Percentiles rank a stretch among this genome's conserved stretches.
phyloP scores from a whole-genome alignment of 2,888 invertebrate genomes.

The Rhaphigaster nebulosa region DNA sequence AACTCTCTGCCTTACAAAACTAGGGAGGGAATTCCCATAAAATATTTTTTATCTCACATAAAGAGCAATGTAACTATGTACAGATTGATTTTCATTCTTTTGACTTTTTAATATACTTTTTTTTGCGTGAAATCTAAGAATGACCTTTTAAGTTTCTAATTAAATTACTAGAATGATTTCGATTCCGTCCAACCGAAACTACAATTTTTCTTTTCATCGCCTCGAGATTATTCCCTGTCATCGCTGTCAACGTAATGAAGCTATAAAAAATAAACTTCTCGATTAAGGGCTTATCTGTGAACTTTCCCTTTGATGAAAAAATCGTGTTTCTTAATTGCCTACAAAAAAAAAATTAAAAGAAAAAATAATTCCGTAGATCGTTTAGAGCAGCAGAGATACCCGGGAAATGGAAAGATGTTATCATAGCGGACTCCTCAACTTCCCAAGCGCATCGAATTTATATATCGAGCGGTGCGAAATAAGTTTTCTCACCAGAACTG shows the following conservation, averaged over 20 bases:
- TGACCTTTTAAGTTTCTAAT: not conserved
- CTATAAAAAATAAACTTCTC: not conserved
- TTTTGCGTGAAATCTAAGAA: not conserved
- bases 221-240: not conserved
- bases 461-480: not conserved
- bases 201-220: not conserved
- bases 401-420: not conserved
- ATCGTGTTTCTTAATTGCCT: not conserved
- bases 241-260: constrained; percentile 2
- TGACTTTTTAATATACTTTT: no score
- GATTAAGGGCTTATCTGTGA: not conserved
- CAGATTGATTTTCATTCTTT: no score
- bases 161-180: not conserved
- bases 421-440: not conserved
- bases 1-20: no score
- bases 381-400: not conserved
- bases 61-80: no score
- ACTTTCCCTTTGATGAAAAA: not conserved
- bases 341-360: not conserved
- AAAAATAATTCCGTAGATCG: not conserved
- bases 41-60: no score
- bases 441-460: not conserved
- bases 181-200: not conserved
- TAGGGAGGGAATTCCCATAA: no score
- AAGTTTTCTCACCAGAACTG: not conserved